Evolutionary conservation across 2,797 vertebrate species (phyloP).

Genomic region (Calcarius lapponicus): DNA sequence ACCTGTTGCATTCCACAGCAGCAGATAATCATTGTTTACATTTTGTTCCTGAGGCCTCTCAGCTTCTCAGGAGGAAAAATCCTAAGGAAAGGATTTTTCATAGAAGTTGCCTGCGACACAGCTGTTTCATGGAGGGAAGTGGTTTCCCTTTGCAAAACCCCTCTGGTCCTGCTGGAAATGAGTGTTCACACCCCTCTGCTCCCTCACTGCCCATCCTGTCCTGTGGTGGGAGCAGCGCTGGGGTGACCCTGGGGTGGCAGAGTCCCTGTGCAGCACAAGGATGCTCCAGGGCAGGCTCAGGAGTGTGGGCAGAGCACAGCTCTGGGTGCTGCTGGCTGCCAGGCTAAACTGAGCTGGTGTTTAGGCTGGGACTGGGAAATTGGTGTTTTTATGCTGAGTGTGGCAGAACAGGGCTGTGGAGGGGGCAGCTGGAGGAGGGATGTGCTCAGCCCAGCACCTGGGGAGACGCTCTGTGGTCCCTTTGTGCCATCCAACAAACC

Average conservation of each 20-base stretch:
- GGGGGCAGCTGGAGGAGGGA: background rate
- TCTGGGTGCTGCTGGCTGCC: background rate
- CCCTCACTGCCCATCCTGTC: accelerated
- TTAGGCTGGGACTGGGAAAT: background rate
- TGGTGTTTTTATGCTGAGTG: background rate
- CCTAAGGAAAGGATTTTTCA: no score
- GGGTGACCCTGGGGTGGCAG: accelerated
- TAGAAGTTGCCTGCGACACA: no score
- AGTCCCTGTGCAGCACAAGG: background rate
- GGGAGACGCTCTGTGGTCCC: background rate
- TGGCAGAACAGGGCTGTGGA: background rate
- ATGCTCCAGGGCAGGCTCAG: background rate
- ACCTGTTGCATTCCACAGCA: no score
- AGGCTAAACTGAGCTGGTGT: background rate
- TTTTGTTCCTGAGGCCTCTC: no score
- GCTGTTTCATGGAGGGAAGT: background rate
- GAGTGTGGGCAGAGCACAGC: accelerated
- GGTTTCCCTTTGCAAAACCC: background rate
- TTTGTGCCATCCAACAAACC: conserved; percentile 47
- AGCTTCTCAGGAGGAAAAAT: no score
- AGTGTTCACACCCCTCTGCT: accelerated
- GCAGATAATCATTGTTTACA: no score
- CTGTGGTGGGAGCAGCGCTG: accelerated
- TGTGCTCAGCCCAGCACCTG: background rate
- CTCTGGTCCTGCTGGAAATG: background rate